These are phyloP conservation scores for Anguilla anguilla DNA, from an alignment of 2,797 vertebrate genomes.

Conservation along the genomic window DNA sequence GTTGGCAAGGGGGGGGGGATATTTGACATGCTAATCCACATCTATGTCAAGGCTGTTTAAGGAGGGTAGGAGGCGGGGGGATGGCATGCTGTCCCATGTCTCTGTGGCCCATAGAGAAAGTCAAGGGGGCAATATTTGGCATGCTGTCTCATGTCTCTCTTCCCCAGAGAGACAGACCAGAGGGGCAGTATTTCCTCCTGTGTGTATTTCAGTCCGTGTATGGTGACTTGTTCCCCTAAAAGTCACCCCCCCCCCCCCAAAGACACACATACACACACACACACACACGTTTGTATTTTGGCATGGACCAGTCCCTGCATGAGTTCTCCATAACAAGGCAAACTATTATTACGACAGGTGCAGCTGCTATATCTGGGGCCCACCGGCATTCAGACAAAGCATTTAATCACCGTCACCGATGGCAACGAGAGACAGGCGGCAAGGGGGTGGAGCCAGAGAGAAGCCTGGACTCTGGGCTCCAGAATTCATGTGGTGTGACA, in stretches of 20 bases:
- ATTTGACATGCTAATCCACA: not conserved
- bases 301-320: conserved; percentile 33
- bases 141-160: not conserved
- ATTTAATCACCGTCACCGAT: conserved; percentile 24
- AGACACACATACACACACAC: not conserved
- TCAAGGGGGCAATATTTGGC: not conserved
- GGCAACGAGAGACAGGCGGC: not conserved
- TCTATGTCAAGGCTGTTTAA: not conserved
- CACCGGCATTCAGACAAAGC: conserved; percentile 27
- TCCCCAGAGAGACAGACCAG: not conserved
- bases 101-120: not conserved
- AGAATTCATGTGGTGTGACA: not conserved
- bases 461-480: not conserved
- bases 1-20: not conserved
- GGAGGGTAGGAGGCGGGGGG: not conserved
- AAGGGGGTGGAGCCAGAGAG: not conserved
- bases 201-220: not conserved
- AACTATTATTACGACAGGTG: conserved; percentile 55
- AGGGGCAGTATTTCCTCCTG: not conserved
- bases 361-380: conserved; percentile 49
- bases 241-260: not conserved
- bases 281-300: conserved; percentile 26
- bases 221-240: not conserved
- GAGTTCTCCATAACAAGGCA: conserved; percentile 37
- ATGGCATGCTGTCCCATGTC: not conserved